These are phyloP conservation scores for Lasioglossum baleicum DNA, from an alignment of 1,140 invertebrate genomes.

Conservation along the genomic window DNA sequence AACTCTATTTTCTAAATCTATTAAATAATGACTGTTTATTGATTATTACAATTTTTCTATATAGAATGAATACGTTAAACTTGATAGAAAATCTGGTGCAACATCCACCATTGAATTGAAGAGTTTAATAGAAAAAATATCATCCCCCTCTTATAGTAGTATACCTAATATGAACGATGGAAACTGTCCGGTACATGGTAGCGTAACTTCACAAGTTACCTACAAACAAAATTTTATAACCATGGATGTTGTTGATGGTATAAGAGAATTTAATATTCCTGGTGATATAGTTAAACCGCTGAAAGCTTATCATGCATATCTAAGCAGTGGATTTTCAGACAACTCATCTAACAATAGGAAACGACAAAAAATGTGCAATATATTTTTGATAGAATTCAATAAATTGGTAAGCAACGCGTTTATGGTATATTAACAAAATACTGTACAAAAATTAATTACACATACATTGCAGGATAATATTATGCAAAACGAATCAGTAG, in stretches of 20 bases:
- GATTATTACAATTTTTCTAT: background rate
- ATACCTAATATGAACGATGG: background rate
- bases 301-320: slow-evolving; percentile 63
- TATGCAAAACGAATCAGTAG: slow-evolving; percentile 8
- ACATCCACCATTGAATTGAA: slow-evolving; percentile 50
- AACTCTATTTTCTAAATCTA: no score
- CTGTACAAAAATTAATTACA: background rate
- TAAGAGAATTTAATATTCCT: slow-evolving; percentile 63
- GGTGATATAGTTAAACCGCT: slow-evolving; percentile 62
- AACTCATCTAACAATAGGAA: background rate
- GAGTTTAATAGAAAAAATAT: slow-evolving; percentile 47
- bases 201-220: slow-evolving; percentile 3
- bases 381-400: slow-evolving; percentile 52
- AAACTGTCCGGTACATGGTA: slow-evolving; percentile 60
- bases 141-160: slow-evolving; percentile 17
- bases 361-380: slow-evolving; percentile 21
- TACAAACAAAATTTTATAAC: slow-evolving; percentile 37
- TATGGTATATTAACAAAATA: background rate
- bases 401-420: slow-evolving; percentile 52
- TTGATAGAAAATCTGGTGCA: slow-evolving; percentile 4
- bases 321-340: slow-evolving; percentile 39
- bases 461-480: slow-evolving; percentile 29
- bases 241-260: slow-evolving; percentile 60
- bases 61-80: background rate
- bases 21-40: background rate